Conservation (phyloP, 1,140 invertebrate genomes). For the Oreohelix idahoensis region DNA sequence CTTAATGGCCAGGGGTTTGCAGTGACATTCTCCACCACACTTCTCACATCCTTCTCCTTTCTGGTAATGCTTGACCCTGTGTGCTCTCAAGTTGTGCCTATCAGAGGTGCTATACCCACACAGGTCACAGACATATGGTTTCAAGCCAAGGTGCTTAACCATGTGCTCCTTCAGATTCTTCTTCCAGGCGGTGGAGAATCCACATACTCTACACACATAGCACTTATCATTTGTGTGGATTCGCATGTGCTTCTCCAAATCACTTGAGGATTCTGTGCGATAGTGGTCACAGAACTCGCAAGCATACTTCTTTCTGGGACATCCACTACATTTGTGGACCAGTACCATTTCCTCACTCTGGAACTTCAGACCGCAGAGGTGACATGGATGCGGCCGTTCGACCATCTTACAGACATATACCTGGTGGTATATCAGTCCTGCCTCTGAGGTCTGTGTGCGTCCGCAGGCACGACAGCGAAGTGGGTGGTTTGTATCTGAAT, state of each 20-base stretch:
- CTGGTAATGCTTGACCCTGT: constrained; percentile 44
- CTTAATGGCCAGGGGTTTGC: constrained; percentile 34
- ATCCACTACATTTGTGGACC: constrained; percentile 51
- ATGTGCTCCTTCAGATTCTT: constrained; percentile 58
- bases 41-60: constrained; percentile 46
- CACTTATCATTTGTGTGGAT: constrained; percentile 50
- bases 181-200: constrained; percentile 50
- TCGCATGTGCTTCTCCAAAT: constrained; percentile 64
- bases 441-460: constrained; percentile 46
- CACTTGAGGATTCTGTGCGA: constrained; percentile 47
- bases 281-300: constrained; percentile 54
- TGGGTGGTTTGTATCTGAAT: constrained; percentile 45
- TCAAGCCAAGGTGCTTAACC: constrained; percentile 56
- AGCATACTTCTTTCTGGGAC: constrained; percentile 45
- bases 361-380: constrained; percentile 48
- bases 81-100: constrained; percentile 44
- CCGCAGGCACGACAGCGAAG: constrained; percentile 46
- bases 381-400: constrained; percentile 44
- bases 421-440: constrained; percentile 47
- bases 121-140: constrained; percentile 55
- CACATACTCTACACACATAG: constrained; percentile 44
- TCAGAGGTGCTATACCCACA: constrained; percentile 52
- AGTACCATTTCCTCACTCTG: constrained; percentile 47
- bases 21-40: constrained; percentile 41
- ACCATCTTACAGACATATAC: constrained; percentile 53